Evolutionary conservation across 1,140 invertebrate genomes (phyloP).

Genomic region (Drosophila novamexicana): DNA sequence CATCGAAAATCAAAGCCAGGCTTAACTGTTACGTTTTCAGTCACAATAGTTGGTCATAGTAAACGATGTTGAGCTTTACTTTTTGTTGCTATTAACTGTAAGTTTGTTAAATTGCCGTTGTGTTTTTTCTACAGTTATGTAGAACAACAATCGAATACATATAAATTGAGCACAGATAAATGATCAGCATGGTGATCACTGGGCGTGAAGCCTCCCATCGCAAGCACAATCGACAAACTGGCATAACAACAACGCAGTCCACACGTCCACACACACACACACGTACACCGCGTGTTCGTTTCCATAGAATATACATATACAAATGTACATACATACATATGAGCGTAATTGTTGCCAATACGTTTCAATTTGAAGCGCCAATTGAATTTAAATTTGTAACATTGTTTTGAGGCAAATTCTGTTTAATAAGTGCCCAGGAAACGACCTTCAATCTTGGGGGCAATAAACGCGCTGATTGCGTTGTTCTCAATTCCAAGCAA

Average conservation of each 20-base stretch:
- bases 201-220: conserved; percentile 25
- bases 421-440: conserved; percentile 53
- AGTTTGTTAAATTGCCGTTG: conserved; percentile 4
- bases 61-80: neutral
- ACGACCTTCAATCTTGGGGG: conserved; percentile 50
- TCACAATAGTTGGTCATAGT: neutral
- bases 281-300: conserved; percentile 46
- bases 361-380: conserved; percentile 55
- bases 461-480: conserved; percentile 45
- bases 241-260: conserved; percentile 10
- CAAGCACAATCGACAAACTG: conserved; percentile 9
- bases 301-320: conserved; percentile 14
- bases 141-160: conserved; percentile 34
- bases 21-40: neutral
- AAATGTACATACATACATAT: conserved; percentile 18
- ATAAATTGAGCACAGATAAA: conserved; percentile 51
- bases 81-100: conserved; percentile 1
- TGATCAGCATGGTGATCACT: conserved; percentile 37
- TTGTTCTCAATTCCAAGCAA: conserved; percentile 30
- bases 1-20: conserved; percentile 12
- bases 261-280: neutral
- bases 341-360: conserved; percentile 60
- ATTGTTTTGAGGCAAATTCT: conserved; percentile 27
- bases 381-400: conserved; percentile 58
- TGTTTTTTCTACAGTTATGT: conserved; percentile 1